Evolutionary conservation across 2,113 vertebrate genomes (phyloP), one percentile per base, ranked within the genome.

Genomic region (Calyptomena viridis): DNA sequence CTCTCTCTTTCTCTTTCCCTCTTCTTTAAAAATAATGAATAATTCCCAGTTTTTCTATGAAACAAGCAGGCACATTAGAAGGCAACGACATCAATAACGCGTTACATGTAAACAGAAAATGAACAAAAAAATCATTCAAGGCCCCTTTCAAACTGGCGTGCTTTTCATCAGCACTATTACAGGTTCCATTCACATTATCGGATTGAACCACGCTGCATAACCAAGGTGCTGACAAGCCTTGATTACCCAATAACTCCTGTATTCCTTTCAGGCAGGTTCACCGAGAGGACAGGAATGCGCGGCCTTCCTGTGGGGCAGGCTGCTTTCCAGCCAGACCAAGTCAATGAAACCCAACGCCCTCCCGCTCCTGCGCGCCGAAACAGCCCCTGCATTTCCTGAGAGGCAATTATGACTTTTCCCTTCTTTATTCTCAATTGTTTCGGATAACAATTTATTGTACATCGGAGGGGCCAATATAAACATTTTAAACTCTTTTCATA

Each of bases 201-300:
- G 98, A 98, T 98, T 98, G 98, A 98, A 98, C 98, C 98, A 98
- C 98, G 98, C 98, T 98, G 98, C 98, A 99, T 98, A 99, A 98
- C 98, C 98, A 98, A 98, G 98, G 98, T 98, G 99, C 98, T 99
- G 98, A 99, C 98, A 99, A 98, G 97, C 97, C 98, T 98, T 99
- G 98, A 99, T 99, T 99, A 98, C 98, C 98, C 98, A 98, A 98
- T 99, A 98, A 98, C 98, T 99, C 98, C 98, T 98, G 97, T 97
- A 97, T 99, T 98, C 98, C 98, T 98, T 98, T 98, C 98, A 98
- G 98, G 98, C 98, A 98, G 98, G 98, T 99, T 99, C 98, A 98
- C 97, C 46, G 97, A 98, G 97, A 99, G 99, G 99, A 99, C 98
- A 99, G 98, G 98, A 98, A 98, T 97, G 97, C 97, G 84, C 94